Percentiles rank a stretch among this genome's conserved stretches.
Conservation (phyloP, 2,888 invertebrate species). For the Leucophenga montana region DNA sequence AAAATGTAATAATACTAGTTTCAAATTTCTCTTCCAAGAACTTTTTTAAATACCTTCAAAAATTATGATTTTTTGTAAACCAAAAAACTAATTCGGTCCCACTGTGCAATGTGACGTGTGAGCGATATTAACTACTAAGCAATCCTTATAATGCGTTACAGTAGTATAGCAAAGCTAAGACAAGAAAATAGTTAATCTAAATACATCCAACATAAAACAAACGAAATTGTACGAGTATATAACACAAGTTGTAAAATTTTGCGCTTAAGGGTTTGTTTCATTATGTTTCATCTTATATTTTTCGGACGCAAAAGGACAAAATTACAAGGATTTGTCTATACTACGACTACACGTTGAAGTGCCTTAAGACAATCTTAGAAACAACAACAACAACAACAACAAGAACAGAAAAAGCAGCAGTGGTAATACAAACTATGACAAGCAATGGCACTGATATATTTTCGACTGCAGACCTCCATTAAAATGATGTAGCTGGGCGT, state of each 20-base stretch:
- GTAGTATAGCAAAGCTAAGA: not conserved
- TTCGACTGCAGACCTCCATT: not conserved
- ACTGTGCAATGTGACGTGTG: not conserved
- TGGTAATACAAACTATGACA: not conserved
- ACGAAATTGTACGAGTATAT: conserved; percentile 9
- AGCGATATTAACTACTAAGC: conserved; percentile 13
- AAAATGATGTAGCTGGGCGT: conserved; percentile 14
- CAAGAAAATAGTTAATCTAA: not conserved
- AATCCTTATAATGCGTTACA: no score
- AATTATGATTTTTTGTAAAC: no score
- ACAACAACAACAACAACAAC: not conserved
- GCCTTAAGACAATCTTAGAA: conserved; percentile 5
- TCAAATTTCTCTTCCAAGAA: no score
- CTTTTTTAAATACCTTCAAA: no score
- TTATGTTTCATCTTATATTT: not conserved
- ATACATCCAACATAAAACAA: conserved; percentile 20
- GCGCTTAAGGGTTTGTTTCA: conserved; percentile 13
- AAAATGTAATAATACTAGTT: no score
- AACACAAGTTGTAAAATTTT: conserved; percentile 22
- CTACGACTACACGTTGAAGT: no score
- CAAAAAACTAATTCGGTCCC: no score
- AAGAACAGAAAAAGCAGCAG: not conserved
- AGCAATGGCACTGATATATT: not conserved
- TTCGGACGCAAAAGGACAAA: conserved; percentile 10
- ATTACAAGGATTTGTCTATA: not conserved